These are phyloP conservation scores for Amphimallon solstitiale DNA, from an alignment of 2,888 invertebrate species.

Conservation along the genomic window DNA sequence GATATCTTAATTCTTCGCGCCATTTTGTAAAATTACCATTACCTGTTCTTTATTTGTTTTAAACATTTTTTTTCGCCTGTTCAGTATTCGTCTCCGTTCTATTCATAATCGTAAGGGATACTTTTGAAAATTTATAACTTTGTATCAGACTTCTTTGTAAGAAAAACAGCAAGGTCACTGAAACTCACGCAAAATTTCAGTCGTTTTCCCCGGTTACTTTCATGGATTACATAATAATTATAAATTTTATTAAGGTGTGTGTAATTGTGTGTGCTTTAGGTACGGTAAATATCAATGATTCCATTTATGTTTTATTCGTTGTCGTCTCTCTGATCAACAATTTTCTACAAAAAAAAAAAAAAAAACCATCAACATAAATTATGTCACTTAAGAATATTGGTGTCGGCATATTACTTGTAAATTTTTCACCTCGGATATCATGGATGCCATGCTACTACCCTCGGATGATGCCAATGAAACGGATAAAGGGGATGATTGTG, in stretches of 20 bases:
- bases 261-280: constrained; percentile 6
- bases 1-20: constrained; percentile 42
- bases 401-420: constrained; percentile 64
- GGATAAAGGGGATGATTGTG: constrained; percentile 71
- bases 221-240: neutral
- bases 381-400: neutral
- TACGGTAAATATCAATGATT: neutral
- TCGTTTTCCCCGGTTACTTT: neutral
- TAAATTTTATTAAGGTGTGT: neutral
- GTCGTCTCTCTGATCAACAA: constrained; percentile 48
- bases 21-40: neutral
- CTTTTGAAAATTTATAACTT: too few species aligned
- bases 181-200: too few species aligned
- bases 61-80: too few species aligned
- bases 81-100: too few species aligned
- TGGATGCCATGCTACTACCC: constrained; percentile 61
- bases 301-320: constrained; percentile 21
- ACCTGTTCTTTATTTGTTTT: neutral
- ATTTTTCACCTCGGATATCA: constrained; percentile 67
- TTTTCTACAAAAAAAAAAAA: constrained; percentile 42
- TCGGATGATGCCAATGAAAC: constrained; percentile 72
- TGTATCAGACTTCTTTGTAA: too few species aligned
- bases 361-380: constrained; percentile 4
- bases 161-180: too few species aligned
- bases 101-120: too few species aligned